Base-by-base conservation (phyloP, 2,113 vertebrate genomes). In the Ammodytes marinus region DNA sequence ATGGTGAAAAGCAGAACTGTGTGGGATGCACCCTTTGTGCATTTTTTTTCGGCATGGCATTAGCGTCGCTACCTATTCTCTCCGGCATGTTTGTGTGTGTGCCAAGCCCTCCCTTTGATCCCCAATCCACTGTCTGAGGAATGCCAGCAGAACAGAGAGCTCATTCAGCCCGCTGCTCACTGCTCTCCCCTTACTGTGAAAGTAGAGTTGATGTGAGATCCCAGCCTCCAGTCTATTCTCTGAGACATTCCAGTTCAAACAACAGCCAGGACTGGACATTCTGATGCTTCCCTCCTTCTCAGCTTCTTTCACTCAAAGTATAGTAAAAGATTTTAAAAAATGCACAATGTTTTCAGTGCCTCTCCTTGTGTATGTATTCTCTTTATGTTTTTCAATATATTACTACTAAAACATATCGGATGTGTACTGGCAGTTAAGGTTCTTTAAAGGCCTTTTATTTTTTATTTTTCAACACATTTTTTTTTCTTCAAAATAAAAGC, bases 101-200 rank as follows among this genome's bases (percentile, higher is more conserved):
- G 77, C 71, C 47, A 45, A 47, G 61, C 70, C 39, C 27, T 27
- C 59, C 17, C 64, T 92, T 89, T 93, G 91, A 88, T 88, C 87
- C 73, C 70, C 43, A 46, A 8, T n/a, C 57, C 58, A 88, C 87
- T 74, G 74, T 1, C 64, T 88, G 79, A 91, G 92, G 90, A 94
- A 95, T 95, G 93, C 90, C 93, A 91, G 73, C 54, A 59, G 77
- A 96, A 97, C 97, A 98, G 95, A 93, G 88, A 81, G 69, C 87
- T 93, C 96, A 96, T 98, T 98, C 93, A 98, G 92, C 65, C 79
- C 10, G 3, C 75, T 86, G 88, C 87, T 90, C 69, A 76, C 80
- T 66, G 40, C 58, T 87, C 91, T 92, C 87, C 80, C 84, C 91
- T 91, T 90, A 70, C 95, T 96, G 89, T 92, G 92, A 95, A 96